Conservation (phyloP, 2,797 vertebrate genomes). For the Clamator glandarius region DNA sequence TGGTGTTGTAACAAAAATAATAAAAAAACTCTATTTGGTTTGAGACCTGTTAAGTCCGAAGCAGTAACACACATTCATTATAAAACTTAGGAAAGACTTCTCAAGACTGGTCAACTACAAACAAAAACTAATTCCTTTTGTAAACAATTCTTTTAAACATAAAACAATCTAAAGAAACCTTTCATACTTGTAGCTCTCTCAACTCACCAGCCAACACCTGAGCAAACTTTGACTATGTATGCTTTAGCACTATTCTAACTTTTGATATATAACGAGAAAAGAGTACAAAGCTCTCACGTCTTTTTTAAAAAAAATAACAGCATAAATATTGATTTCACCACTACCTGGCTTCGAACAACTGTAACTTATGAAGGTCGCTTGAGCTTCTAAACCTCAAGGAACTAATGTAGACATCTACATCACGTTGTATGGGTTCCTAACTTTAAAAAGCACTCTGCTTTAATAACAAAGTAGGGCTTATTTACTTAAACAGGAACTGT, state of each 20-base stretch:
- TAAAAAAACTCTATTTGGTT: neutral
- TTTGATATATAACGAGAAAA: neutral
- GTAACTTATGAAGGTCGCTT: neutral
- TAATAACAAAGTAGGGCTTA: slow-evolving; percentile 45
- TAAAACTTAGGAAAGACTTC: neutral
- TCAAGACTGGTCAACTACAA: neutral
- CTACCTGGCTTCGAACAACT: neutral
- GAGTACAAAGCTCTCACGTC: slow-evolving; percentile 2
- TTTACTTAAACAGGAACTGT: slow-evolving; percentile 54
- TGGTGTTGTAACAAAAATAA: fast-evolving
- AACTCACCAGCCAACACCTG: neutral
- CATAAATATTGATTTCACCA: neutral
- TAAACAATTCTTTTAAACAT: neutral
- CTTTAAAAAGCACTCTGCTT: slow-evolving; percentile 52
- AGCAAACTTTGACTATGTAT: neutral
- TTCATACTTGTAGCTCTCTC: neutral
- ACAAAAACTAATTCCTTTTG: neutral
- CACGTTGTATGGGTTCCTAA: neutral
- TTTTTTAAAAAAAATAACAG: neutral
- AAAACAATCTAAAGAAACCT: neutral
- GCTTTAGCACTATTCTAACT: neutral
- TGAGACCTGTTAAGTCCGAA: neutral
- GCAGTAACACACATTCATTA: neutral
- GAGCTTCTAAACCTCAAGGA: slow-evolving; percentile 34
- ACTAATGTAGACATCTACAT: neutral